Evolutionary conservation across 2,113 vertebrate species (phyloP), one percentile per base, ranked within the genome.

Genomic region (Neotoma lepida): DNA sequence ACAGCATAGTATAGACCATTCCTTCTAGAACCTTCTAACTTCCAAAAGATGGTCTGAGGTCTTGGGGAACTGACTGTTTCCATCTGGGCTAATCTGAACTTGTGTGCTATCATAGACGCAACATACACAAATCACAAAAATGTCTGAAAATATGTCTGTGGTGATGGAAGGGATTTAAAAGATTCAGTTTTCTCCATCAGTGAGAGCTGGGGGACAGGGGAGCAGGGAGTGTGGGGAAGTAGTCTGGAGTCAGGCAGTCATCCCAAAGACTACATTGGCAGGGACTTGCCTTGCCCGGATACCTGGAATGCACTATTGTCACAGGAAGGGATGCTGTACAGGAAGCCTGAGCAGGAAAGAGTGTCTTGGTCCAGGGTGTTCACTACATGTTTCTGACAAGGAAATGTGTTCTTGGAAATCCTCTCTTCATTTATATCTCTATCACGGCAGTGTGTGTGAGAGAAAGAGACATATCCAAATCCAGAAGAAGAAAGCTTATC

Each of bases 1-100:
- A 13, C 1, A 90, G 30, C 14, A 88, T 8, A 56, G 35, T 8
- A 63, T 68, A 44, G 64, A 73, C 24, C 7, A 28, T 86, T 82
- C 73, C 64, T 94, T 97, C 89, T 85, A 88, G 90, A 91, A 77
- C 33, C 18, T 84, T 89, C 94, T 46, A 82, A 90, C 91, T 81
- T 49, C 85, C 73, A 66, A 86, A 80, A n/a, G 61, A 91, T 35
- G 70, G 46, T 10, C n/a, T 33, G 35, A 66, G n/a, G 56, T n/a
- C 54, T 41, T 64, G 70, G 66, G 61, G 71, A 96, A 80, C 41
- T 66, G 61, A 61, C 56, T 35, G 39, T 78, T 95, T 77, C 35
- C 71, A 51, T 86, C 49, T 51, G 54, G 46, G 78, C 90, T 89
- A 73, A 91, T 70, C 15, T 92, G 90, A 93, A 74, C 44, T 82